Conservation (phyloP, 2,113 vertebrate genomes). For the Ardeotis arabs region DNA sequence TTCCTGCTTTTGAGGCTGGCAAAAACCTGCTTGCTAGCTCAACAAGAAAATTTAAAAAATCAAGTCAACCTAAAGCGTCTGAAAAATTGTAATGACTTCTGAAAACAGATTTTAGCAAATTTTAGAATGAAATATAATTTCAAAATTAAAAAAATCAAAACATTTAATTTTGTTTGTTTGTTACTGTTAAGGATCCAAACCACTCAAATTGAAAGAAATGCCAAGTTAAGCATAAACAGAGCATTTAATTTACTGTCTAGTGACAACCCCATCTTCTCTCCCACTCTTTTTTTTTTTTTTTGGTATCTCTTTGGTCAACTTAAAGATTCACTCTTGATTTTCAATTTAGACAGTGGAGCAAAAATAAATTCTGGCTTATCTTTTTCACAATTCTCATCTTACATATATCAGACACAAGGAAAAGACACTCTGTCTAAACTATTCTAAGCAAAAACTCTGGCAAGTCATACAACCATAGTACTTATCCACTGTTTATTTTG, state of each 20-base stretch:
- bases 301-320: neutral
- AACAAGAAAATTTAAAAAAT: neutral
- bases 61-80: neutral
- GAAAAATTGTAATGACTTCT: neutral
- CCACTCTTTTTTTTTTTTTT: neutral
- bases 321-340: neutral
- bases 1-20: neutral
- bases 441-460: neutral
- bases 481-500: slow-evolving; percentile 1
- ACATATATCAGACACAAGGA: neutral
- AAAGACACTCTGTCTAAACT: neutral
- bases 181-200: neutral
- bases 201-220: neutral
- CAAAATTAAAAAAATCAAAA: neutral
- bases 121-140: neutral
- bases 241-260: neutral
- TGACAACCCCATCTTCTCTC: neutral
- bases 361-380: neutral
- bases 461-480: neutral
- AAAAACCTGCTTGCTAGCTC: neutral
- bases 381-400: neutral
- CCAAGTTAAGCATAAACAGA: neutral
- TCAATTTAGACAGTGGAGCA: neutral
- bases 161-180: neutral
- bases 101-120: neutral